Conservation (phyloP, 2,797 vertebrate species). For the Anolis apletophallus region DNA sequence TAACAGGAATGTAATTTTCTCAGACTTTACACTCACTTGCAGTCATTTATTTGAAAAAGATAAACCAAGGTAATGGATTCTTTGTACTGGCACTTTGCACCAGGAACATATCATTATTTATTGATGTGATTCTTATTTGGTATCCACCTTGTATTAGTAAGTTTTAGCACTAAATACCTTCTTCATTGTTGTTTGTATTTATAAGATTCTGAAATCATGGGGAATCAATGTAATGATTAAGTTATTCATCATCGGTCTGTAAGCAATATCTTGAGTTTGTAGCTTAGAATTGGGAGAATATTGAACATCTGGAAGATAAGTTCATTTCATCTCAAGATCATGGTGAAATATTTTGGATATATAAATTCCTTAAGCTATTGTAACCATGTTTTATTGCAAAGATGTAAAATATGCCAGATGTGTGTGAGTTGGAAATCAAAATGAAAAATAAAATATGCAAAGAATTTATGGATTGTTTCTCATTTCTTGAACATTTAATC, state of each 20-base stretch:
- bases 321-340: constrained; percentile 94
- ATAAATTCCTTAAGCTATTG: constrained; percentile 97
- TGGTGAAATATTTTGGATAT: constrained; percentile 99
- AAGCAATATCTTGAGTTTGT: constrained; percentile 99
- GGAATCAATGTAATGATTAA: constrained; percentile 88
- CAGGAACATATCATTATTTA: constrained; percentile 99
- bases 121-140: constrained; percentile 89
- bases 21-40: constrained; percentile 91
- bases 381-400: constrained; percentile 99
- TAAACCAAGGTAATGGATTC: constrained; percentile 84
- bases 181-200: constrained; percentile 99
- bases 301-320: constrained; percentile 91
- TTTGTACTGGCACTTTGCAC: constrained; percentile 99
- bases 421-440: constrained; percentile 95
- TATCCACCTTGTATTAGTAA: constrained; percentile 87
- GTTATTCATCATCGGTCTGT: constrained; percentile 97
- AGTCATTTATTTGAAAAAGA: constrained; percentile 91
- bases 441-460: constrained; percentile 99
- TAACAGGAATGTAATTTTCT: constrained; percentile 91
- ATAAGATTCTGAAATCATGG: constrained; percentile 86
- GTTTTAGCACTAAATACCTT: constrained; percentile 92
- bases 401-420: constrained; percentile 98
- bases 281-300: constrained; percentile 88
- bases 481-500: constrained; percentile 54
- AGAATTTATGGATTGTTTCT: constrained; percentile 89